Evolutionary conservation across 2,888 invertebrate genomes (phyloP).

Genomic region (Chrysodeixis includens): DNA sequence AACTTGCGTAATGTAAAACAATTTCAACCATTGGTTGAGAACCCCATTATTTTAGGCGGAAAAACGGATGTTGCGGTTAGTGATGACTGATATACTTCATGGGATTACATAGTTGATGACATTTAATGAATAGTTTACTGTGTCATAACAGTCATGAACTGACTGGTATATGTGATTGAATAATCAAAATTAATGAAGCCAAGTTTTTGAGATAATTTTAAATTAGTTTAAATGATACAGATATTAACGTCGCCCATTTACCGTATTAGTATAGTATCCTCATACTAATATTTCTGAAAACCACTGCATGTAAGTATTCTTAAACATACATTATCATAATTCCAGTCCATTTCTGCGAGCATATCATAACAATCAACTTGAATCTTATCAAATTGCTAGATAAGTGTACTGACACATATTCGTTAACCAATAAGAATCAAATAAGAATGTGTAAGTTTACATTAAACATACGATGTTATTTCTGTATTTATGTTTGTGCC

Average conservation of each 20-base stretch:
- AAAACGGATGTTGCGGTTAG: conserved; percentile 60
- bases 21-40: conserved; percentile 52
- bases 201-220: neutral
- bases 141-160: conserved; percentile 29
- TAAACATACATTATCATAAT: conserved; percentile 9
- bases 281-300: neutral
- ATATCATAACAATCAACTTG: conserved; percentile 43
- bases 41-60: conserved; percentile 60
- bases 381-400: conserved; percentile 54
- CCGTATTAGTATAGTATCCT: neutral
- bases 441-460: conserved; percentile 21
- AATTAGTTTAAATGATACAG: too few relatives aligned
- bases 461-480: conserved; percentile 19
- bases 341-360: conserved; percentile 20
- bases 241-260: neutral
- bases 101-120: conserved; percentile 32
- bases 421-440: conserved; percentile 33
- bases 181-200: neutral
- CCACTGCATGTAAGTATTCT: neutral
- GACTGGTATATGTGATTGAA: conserved; percentile 27
- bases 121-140: conserved; percentile 20
- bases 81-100: conserved; percentile 50
- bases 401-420: conserved; percentile 59
- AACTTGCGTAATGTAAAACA: conserved; percentile 14
- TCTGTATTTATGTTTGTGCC: neutral